Evolutionary conservation across 2,797 vertebrate genomes (phyloP).

Genomic region (Toxotes lorentzi): DNA sequence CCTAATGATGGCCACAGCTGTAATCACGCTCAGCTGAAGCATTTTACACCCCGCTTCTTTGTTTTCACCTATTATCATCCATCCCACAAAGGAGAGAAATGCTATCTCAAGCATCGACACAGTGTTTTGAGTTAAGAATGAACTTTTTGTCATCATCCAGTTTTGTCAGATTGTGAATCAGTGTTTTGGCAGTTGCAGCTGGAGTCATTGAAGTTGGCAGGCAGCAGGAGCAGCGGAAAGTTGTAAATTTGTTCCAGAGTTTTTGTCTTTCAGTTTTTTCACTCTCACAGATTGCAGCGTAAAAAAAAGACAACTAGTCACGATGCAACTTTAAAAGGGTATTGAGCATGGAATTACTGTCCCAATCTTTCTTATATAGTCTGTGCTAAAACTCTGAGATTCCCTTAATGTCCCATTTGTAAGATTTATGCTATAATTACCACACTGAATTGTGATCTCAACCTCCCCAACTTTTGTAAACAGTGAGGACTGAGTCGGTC

Average conservation of each 20-base stretch:
- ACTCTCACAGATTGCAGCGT: conserved; percentile 20
- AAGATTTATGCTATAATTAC: conserved; percentile 24
- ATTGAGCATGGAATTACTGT: not conserved
- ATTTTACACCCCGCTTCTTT: conserved; percentile 82
- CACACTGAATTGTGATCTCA: conserved; percentile 23
- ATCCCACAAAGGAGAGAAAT: conserved; percentile 76
- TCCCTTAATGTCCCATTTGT: not conserved
- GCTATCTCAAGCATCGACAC: conserved; percentile 82
- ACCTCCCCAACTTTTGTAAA: conserved; percentile 55
- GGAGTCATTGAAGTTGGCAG: conserved; percentile 69
- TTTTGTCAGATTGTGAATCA: conserved; percentile 71
- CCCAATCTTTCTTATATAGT: not conserved
- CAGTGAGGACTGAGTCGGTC: conserved; percentile 39
- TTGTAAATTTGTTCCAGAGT: conserved; percentile 55
- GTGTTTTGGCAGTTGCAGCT: conserved; percentile 74
- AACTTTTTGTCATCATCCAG: conserved; percentile 91
- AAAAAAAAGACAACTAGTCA: not conserved
- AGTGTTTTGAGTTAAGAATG: conserved; percentile 90
- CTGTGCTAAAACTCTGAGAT: conserved; percentile 12
- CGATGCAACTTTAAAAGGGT: not conserved
- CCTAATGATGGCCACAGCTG: conserved; percentile 98
- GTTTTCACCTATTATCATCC: conserved; percentile 84
- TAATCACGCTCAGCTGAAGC: conserved; percentile 93
- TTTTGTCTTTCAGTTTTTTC: conserved; percentile 30
- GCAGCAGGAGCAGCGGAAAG: conserved; percentile 48